Base-by-base conservation (phyloP, 2,113 vertebrate species). In the Ammodytes dubius region DNA sequence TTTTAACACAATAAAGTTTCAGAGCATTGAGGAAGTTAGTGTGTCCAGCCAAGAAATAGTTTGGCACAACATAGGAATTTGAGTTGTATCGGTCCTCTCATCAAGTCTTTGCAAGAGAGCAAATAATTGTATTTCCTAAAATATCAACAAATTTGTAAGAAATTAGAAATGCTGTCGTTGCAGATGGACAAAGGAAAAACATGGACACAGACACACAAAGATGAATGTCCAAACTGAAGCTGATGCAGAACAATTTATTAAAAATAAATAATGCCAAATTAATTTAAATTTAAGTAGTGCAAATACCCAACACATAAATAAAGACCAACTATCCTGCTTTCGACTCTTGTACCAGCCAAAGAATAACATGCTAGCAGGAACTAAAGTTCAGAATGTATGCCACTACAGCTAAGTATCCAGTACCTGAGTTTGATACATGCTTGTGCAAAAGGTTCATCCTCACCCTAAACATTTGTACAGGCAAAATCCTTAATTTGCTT, bases 171-270 rank as follows among this genome's bases (percentile, higher is more conserved):
- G 9, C 70, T 68, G 14, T 50, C 14, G 43, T 35, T 61, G 3
- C 63, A 58, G 7, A 54, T 14, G 6, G 27, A 49, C 6, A 65
- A 78, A 69, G 37, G 5, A 70, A 83, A 76, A 58, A 86, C 60
- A 59, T 70, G 50, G 86, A 92, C 89, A 88, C 81, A 90, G 45
- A 88, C 89, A 90, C 91, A 94, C 86, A 94, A 92, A 85, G 81
- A 91, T 63, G 82, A 91, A 87, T 90, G 90, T 92, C 91, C 91
- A 91, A 94, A 87, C 92, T 79, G 78, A 82, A 68, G 49, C 89
- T 84, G 87, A 91, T 92, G 89, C 88, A 91, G 81, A 92, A 82
- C 63, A 59, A 88, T 93, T 94, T 93, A 93, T 94, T 93, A 56
- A 83, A 82, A 91, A 90, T 89, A 90, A 93, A 92, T 89, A 83